Evolutionary conservation across 2,888 invertebrate species (phyloP).

Genomic region (Philonicus albiceps): DNA sequence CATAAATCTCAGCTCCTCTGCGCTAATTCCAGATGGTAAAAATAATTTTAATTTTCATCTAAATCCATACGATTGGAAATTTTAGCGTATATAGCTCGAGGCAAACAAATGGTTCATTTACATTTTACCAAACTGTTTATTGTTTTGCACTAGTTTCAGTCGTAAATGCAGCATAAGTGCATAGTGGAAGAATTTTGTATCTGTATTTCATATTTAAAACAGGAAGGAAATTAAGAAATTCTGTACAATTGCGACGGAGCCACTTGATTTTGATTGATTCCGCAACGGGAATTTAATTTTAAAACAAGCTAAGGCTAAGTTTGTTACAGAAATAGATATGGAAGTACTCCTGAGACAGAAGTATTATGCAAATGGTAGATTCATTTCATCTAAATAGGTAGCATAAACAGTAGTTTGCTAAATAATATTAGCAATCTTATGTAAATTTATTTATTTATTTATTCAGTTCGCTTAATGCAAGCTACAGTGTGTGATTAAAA

Average conservation of each 20-base stretch:
- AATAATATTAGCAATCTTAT: too few species aligned
- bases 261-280: not conserved
- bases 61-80: not conserved
- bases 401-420: too few species aligned
- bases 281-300: not conserved
- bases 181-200: not conserved
- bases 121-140: not conserved
- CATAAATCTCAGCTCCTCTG: not conserved
- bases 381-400: not conserved
- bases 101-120: conserved; percentile 5
- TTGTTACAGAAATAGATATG: not conserved
- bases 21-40: not conserved
- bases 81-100: not conserved
- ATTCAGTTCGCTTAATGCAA: too few species aligned
- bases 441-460: too few species aligned
- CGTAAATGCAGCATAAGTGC: not conserved
- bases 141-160: not conserved
- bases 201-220: not conserved
- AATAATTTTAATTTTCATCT: not conserved
- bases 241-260: not conserved
- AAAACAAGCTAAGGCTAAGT: not conserved
- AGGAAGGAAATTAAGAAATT: not conserved
- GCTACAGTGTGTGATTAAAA: too few species aligned
- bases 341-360: not conserved
- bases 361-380: not conserved